Evolutionary conservation across 2,113 vertebrate genomes (phyloP).

Genomic region (Dendropsophus ebraccatus): DNA sequence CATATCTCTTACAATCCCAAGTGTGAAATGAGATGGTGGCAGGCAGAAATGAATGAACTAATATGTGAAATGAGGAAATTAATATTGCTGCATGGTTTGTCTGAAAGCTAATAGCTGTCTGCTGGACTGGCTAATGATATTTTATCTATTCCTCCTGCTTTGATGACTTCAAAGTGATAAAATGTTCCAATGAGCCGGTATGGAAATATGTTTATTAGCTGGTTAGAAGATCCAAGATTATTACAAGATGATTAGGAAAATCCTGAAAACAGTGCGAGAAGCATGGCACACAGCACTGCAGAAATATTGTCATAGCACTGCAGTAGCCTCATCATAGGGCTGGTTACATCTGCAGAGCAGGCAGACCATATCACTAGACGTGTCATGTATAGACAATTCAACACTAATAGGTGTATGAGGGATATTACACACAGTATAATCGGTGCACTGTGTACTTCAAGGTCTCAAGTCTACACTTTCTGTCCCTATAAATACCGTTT

Average conservation of each 20-base stretch:
- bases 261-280: not conserved
- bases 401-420: no score
- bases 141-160: conserved; percentile 40
- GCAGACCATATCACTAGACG: not conserved
- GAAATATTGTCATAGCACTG: not conserved
- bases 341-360: not conserved
- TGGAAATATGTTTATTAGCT: conserved; percentile 26
- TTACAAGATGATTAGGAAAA: not conserved
- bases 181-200: conserved; percentile 11
- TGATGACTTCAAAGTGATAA: conserved; percentile 1
- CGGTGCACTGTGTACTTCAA: no score
- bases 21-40: conserved; percentile 21
- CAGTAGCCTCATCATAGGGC: not conserved
- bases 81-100: conserved; percentile 38
- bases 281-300: not conserved
- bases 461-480: no score
- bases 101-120: conserved; percentile 26
- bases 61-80: conserved; percentile 45
- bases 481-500: no score
- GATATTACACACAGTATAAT: no score
- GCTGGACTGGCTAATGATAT: conserved; percentile 41
- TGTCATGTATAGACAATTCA: not conserved
- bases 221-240: not conserved
- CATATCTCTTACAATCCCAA: conserved; percentile 11
- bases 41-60: conserved; percentile 37